A percentile compares a stretch with the other conserved stretches of the same genome.
Evolutionary conservation across 2,888 invertebrate species (phyloP).

Genomic region (Escarpia spicata): DNA sequence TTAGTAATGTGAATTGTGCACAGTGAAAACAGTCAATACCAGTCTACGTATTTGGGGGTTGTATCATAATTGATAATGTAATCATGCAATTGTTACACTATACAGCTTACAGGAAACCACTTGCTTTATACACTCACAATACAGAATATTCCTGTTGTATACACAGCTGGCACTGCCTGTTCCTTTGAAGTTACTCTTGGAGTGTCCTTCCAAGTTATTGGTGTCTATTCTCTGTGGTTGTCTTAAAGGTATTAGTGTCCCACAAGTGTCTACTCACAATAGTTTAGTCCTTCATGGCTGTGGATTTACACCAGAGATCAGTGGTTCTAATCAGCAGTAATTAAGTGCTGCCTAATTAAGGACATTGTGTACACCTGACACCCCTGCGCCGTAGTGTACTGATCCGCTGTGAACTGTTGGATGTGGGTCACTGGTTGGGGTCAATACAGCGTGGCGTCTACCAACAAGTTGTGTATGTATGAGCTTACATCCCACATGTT

Average conservation of each 20-base stretch:
- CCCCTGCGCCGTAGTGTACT: neutral
- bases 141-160: neutral
- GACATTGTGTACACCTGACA: neutral
- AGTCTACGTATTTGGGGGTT: neutral
- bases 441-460: slow-evolving; percentile 2
- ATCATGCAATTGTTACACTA: neutral
- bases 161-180: neutral
- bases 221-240: neutral
- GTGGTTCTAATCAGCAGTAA: neutral
- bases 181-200: neutral
- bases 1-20: neutral
- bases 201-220: neutral
- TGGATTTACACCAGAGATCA: neutral
- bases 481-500: neutral
- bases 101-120: neutral
- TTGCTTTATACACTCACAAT: neutral
- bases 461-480: neutral
- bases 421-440: neutral
- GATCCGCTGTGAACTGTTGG: neutral
- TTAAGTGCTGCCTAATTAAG: neutral
- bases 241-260: neutral
- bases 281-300: neutral
- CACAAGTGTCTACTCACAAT: neutral
- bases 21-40: neutral
- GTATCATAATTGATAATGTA: neutral